These are phyloP conservation scores for Falco novaeseelandiae DNA, from an alignment of 2,797 vertebrate species.

Conservation along the genomic window DNA sequence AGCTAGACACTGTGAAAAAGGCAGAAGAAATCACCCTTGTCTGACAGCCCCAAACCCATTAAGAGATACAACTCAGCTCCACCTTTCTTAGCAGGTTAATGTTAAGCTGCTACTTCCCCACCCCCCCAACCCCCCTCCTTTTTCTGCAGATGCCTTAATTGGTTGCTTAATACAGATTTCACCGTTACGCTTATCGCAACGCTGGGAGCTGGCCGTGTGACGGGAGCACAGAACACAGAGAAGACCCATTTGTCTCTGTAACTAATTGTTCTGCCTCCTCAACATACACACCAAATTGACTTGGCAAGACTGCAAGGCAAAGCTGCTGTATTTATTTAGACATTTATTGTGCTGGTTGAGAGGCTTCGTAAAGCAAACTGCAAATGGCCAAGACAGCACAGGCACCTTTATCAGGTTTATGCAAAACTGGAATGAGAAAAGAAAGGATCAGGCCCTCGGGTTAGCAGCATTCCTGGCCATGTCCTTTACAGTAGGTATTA, in stretches of 20 bases:
- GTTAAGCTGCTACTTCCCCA: background rate
- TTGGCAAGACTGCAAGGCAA: background rate
- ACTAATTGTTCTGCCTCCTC: slow-evolving; percentile 14
- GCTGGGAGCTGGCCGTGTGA: background rate
- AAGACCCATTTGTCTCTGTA: background rate
- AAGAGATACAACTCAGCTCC: background rate
- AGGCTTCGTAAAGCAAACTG: background rate
- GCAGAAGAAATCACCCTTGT: background rate
- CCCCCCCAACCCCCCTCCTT: background rate
- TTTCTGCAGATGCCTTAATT: background rate
- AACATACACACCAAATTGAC: background rate
- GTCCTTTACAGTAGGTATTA: background rate
- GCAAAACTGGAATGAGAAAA: background rate
- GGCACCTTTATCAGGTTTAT: background rate
- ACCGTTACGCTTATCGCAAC: background rate
- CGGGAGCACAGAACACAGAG: background rate
- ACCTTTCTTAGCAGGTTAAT: background rate
- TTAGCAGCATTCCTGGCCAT: background rate
- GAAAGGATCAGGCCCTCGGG: background rate
- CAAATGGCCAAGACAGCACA: background rate
- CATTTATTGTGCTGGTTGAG: background rate
- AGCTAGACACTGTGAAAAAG: background rate
- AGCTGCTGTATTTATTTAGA: background rate
- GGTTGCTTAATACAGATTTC: background rate
- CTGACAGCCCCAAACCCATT: background rate